phyloP scores from a whole-genome alignment of 1,140 invertebrate species.

The Pogonomyrmex californicus region DNA sequence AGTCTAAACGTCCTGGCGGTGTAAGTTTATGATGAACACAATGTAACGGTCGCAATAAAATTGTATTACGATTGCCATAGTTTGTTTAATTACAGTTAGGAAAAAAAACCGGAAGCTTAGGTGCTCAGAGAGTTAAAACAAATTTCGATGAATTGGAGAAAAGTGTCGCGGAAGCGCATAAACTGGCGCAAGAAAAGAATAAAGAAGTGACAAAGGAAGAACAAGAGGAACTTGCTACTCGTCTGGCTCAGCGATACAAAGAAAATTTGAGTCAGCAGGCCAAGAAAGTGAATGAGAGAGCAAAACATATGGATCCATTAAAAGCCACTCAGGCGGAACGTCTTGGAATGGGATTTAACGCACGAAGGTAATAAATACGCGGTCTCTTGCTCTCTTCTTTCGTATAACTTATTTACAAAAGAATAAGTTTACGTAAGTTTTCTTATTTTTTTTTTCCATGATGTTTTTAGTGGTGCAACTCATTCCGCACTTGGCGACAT shows the following conservation, averaged over 20 bases:
- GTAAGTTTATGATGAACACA: conserved; percentile 86
- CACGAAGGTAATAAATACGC: conserved; percentile 86
- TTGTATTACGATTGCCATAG: background rate
- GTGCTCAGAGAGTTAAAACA: conserved; percentile 97
- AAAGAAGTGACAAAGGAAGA: conserved; percentile 87
- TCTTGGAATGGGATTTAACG: conserved; percentile 96
- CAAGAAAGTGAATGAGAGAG: conserved; percentile 92
- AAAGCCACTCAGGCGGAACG: conserved; percentile 97
- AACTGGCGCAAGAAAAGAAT: conserved; percentile 90
- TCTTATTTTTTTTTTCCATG: conserved; percentile 23
- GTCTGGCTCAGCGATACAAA: conserved; percentile 92
- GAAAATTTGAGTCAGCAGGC: conserved; percentile 93
- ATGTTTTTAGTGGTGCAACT: conserved; percentile 91
- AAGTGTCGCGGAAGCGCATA: conserved; percentile 92
- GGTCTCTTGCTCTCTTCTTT: conserved; percentile 50
- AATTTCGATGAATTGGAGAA: conserved; percentile 99
- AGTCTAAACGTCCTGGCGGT: conserved; percentile 88
- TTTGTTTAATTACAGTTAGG: conserved; percentile 89
- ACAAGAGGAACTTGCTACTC: conserved; percentile 90
- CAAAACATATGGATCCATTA: conserved; percentile 93
- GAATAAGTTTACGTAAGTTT: background rate
- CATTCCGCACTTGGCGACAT: conserved; percentile 98
- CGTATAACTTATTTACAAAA: conserved; percentile 1
- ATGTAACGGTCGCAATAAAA: background rate
- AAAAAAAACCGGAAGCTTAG: conserved; percentile 95